Conservation (phyloP, 2,888 invertebrate genomes). For the Nasonia oneida region DNA sequence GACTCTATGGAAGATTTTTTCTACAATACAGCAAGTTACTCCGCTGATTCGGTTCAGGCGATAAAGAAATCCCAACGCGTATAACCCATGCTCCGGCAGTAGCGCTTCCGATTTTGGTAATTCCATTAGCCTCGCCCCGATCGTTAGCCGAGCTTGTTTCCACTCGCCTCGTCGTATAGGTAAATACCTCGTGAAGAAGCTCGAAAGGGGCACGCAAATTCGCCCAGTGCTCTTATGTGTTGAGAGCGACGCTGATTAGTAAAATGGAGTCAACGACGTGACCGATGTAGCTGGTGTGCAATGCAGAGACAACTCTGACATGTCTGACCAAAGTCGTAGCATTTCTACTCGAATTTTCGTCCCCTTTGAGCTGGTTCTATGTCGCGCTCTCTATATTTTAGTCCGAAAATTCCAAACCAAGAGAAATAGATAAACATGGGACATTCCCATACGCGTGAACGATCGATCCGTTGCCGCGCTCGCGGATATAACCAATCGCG, state of each 20-base stretch:
- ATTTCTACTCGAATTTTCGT: neutral
- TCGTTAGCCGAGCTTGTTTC: slow-evolving; percentile 14
- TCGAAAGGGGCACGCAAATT: neutral
- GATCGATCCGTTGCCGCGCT: too few relatives aligned
- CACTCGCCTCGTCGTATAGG: neutral
- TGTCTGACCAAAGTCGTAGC: neutral
- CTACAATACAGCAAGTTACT: too few relatives aligned
- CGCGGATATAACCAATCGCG: too few relatives aligned
- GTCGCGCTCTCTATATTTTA: neutral
- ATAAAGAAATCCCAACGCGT: neutral
- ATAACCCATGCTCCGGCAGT: neutral
- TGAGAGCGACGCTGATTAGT: neutral
- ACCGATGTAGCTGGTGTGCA: neutral
- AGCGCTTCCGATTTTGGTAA: slow-evolving; percentile 39
- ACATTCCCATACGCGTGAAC: too few relatives aligned
- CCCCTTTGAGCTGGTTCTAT: neutral
- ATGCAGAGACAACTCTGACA: neutral
- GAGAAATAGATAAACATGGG: too few relatives aligned
- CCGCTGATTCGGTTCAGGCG: too few relatives aligned
- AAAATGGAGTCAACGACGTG: neutral
- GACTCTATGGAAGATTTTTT: too few relatives aligned
- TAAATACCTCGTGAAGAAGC: neutral
- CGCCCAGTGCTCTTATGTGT: neutral
- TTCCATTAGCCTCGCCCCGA: slow-evolving; percentile 43
- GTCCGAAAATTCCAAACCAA: neutral